phyloP scores from a whole-genome alignment of 1,140 invertebrate species.

The Himalopsyche phryganea region DNA sequence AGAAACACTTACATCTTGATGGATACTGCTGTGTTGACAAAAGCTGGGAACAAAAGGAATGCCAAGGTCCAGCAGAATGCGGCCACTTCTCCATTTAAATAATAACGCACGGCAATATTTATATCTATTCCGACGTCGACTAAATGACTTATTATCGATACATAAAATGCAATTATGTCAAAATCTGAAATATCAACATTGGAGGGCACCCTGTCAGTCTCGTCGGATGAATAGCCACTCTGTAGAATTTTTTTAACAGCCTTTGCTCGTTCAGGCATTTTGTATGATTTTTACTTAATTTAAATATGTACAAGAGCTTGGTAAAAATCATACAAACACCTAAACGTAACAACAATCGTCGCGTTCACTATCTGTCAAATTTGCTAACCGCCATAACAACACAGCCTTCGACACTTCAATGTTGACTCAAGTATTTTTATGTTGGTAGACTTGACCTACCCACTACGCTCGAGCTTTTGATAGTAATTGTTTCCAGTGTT shows the following conservation, averaged over 20 bases:
- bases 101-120: constrained; percentile 60
- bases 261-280: constrained; percentile 21
- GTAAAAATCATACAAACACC: too few relatives aligned
- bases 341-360: too few relatives aligned
- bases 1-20: constrained; percentile 58
- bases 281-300: neutral
- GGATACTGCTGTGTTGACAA: constrained; percentile 62
- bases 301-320: too few relatives aligned
- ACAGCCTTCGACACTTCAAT: too few relatives aligned
- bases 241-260: constrained; percentile 24
- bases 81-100: constrained; percentile 43
- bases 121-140: constrained; percentile 62
- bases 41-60: constrained; percentile 62
- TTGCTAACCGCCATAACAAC: too few relatives aligned
- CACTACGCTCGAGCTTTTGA: too few relatives aligned
- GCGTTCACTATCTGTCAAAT: too few relatives aligned
- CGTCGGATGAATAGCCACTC: constrained; percentile 38
- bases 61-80: constrained; percentile 60
- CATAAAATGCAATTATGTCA: constrained; percentile 46
- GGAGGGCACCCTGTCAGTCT: constrained; percentile 45
- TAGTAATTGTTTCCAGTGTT: too few relatives aligned
- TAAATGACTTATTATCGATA: constrained; percentile 61
- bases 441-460: too few relatives aligned
- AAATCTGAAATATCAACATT: constrained; percentile 42
- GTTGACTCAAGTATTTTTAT: too few relatives aligned